phyloP scores from a whole-genome alignment of 2,113 vertebrate genomes.

The human (Homo sapiens) region DNA sequence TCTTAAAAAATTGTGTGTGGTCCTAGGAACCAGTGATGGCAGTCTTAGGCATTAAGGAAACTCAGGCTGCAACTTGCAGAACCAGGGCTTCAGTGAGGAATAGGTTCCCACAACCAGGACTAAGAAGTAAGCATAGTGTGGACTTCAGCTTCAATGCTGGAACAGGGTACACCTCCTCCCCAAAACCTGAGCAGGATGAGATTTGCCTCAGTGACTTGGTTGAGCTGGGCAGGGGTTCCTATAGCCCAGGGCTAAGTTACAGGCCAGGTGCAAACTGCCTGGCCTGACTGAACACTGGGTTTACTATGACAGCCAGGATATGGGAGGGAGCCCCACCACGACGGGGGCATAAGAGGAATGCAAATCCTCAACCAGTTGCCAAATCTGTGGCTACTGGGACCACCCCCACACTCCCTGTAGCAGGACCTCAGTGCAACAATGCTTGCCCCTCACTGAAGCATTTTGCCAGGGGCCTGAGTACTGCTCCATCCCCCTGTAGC shows the following conservation, averaged over 20 bases:
- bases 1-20: not conserved
- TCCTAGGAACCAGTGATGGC: not conserved
- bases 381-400: not conserved
- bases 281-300: not conserved
- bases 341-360: not conserved
- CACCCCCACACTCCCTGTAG: not conserved
- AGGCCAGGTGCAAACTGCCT: not conserved
- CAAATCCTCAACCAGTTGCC: not conserved
- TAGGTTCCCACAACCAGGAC: not conserved
- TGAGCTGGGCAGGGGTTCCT: not conserved
- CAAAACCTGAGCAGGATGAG: not conserved
- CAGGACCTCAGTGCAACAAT: not conserved
- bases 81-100: not conserved
- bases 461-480: not conserved
- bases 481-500: not conserved
- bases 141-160: not conserved
- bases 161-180: not conserved
- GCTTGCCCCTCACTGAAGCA: not conserved
- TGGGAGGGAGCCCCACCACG: not conserved
- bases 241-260: not conserved
- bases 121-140: not conserved
- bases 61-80: not conserved
- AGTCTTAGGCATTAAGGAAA: not conserved
- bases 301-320: not conserved
- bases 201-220: not conserved